Evolutionary conservation across 2,888 invertebrate species (phyloP), one percentile per base, ranked within the genome.

Genomic region (Cephus sareptanus): DNA sequence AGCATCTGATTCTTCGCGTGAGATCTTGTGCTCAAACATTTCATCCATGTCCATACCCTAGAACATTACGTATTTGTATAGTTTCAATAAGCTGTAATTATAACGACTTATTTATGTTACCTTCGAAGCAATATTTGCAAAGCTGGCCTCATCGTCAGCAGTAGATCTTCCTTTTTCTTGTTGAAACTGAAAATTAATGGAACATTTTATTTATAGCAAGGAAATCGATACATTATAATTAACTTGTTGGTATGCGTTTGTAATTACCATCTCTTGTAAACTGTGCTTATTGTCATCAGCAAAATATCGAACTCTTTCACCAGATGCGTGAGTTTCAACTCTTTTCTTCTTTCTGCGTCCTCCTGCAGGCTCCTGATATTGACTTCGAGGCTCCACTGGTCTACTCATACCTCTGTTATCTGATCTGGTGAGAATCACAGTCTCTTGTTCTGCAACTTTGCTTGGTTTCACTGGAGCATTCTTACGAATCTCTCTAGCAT

Each of bases 211-310:
- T 71, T 3, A 23, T 13, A 71, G 23, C 23, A 23, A 23, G 23
- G 23, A 23, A 56, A 56, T 56, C 23, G 2, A 23, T 56, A 56
- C 23, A 23, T 56, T 56, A 9, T 56, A 23, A 56, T 56, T 56
- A 23, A 23, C 2, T 23, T 6, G 56, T 56, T 56, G 56, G 23
- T 2, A 34, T 75, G 37, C 34, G 68, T 33, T 13, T 34, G 1
- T 77, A 88, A 90, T 92, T 91, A 95, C 96, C 96, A 98, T 96
- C 91, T 97, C 94, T 89, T 96, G 94, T 69, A 98, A 94, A 77
- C 96, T 95, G 91, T 96, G 96, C 89, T 96, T 96, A 90, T 98
- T 97, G 93, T 98, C 98, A 92, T 98, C 97, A 4, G 96, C 95
- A 92, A 97, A 98, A 92, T 97, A 98, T 79, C 96, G 94, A 6